Conservation (phyloP, 2,888 invertebrate species). For the Pachycephus smyrnensis region DNA sequence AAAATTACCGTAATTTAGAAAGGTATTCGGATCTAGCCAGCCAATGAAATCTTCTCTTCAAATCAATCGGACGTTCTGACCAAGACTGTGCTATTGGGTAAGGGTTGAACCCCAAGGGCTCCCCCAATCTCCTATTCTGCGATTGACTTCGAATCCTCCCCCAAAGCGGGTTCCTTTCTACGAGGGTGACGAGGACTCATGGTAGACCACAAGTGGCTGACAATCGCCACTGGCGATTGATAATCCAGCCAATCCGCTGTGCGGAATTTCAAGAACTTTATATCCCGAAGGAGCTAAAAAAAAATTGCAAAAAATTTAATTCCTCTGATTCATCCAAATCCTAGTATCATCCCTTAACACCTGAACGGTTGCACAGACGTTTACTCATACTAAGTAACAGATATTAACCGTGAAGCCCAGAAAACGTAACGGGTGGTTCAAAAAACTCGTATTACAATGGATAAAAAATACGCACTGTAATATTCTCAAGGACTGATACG, state of each 20-base stretch:
- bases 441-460: neutral
- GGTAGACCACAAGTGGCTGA: constrained; percentile 55
- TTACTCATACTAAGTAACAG: neutral
- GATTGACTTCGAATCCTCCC: constrained; percentile 54
- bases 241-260: constrained; percentile 33
- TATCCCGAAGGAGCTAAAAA: neutral
- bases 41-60: constrained; percentile 7
- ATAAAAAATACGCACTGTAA: neutral
- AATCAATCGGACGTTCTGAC: constrained; percentile 44
- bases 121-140: constrained; percentile 54
- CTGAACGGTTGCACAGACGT: neutral
- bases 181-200: neutral
- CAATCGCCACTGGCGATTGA: constrained; percentile 50
- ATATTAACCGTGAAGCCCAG: neutral
- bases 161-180: neutral
- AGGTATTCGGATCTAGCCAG: neutral
- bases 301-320: neutral
- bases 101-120: constrained; percentile 46
- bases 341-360: too few species aligned
- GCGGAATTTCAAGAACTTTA: neutral
- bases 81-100: constrained; percentile 9
- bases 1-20: neutral
- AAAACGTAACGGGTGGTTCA: neutral
- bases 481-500: neutral
- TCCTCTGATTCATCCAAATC: neutral